phyloP scores from a whole-genome alignment of 1,140 invertebrate species.

The Heliconius hewitsoni region DNA sequence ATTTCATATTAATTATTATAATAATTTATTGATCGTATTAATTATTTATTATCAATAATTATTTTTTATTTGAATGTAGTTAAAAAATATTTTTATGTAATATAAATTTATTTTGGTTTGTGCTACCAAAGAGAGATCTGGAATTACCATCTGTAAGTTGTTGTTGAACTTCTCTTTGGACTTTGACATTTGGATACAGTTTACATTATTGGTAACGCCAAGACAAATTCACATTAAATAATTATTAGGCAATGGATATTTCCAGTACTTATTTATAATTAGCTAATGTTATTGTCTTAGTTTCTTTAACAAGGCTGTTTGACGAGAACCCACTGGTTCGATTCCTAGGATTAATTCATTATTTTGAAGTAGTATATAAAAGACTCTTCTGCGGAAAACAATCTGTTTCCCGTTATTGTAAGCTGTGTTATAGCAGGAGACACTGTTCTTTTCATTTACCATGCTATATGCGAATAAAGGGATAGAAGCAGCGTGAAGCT shows the following conservation, averaged over 20 bases:
- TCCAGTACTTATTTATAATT: neutral
- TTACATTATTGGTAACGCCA: neutral
- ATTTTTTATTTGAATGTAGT: neutral
- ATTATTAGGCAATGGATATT: too few relatives aligned
- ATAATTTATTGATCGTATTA: neutral
- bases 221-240: neutral
- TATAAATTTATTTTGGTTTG: conserved; percentile 34
- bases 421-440: too few relatives aligned
- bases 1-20: neutral
- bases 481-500: too few relatives aligned
- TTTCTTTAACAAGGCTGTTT: neutral
- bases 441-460: too few relatives aligned
- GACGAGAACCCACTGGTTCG: neutral
- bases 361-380: too few relatives aligned
- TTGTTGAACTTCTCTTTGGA: conserved; percentile 1
- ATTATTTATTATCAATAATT: neutral
- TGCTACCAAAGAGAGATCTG: conserved; percentile 58
- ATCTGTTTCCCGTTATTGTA: too few relatives aligned
- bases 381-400: too few relatives aligned
- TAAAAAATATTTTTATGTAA: conserved; percentile 14
- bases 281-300: neutral
- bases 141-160: conserved; percentile 74
- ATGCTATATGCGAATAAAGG: too few relatives aligned
- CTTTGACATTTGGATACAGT: neutral
- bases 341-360: neutral